Evolutionary conservation across 2,888 invertebrate genomes (phyloP).

Genomic region (Rhagium mordax): DNA sequence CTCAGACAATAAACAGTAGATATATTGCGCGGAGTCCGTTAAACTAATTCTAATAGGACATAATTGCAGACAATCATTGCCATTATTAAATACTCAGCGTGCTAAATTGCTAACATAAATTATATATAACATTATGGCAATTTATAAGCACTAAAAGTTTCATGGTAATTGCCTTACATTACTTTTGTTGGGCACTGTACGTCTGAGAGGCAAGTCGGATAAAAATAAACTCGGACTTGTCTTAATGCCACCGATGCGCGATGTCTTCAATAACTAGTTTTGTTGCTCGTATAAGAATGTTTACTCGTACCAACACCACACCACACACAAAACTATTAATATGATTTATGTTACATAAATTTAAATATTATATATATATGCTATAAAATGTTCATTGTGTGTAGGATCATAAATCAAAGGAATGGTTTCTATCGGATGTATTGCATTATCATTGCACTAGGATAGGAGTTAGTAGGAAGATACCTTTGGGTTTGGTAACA

Average conservation of each 20-base stretch:
- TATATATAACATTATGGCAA: background rate
- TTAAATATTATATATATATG: background rate
- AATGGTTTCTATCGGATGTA: background rate
- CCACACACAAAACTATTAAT: conserved; percentile 11
- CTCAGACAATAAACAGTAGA: too few species aligned
- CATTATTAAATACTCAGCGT: background rate
- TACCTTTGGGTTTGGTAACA: too few species aligned
- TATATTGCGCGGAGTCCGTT: too few species aligned
- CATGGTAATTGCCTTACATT: background rate
- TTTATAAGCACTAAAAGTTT: background rate
- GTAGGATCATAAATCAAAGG: background rate
- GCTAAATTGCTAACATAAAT: background rate
- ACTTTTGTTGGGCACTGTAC: conserved; percentile 18
- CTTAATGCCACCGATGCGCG: conserved; percentile 16
- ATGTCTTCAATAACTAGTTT: conserved; percentile 13
- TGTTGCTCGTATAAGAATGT: conserved; percentile 4
- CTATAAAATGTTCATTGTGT: background rate
- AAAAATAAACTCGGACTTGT: conserved; percentile 6
- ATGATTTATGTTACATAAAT: background rate
- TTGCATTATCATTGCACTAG: background rate
- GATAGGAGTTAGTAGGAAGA: background rate
- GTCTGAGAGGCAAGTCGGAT: background rate
- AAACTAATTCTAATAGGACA: background rate
- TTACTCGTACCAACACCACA: conserved; percentile 14
- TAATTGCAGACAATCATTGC: background rate